Evolutionary conservation across 1,140 invertebrate species (phyloP), one percentile per base, ranked within the genome.

Genomic region (Drosophila teissieri): DNA sequence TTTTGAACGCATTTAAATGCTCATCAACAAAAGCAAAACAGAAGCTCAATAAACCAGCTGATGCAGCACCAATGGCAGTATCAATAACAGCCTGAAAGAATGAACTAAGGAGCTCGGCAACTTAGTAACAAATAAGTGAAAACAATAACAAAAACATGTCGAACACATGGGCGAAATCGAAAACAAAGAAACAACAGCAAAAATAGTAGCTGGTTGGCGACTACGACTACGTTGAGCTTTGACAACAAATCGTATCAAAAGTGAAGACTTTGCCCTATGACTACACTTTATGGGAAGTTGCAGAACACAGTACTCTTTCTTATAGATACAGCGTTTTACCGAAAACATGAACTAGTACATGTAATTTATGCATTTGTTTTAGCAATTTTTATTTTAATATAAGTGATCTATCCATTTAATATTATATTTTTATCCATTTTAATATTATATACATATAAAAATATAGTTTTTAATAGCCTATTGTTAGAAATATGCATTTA

Each of bases 211-310:
- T 46, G 37, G 45, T 63, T 51, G 57, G 36, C 63, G 63, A 64
- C 46, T 44, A 42, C 63, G 63, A 64, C 46, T 44, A 31, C 31
- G 55, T 39, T 51, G 61, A 51, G 42, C 42, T 53, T 73, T 61
- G 63, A 88, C 83, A 78, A 89, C 80, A 72, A 84, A 89, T 77
- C 64, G 65, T 84, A 77, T 62, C 83, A 80, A 69, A 65, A 80
- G 54, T 70, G 53, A 49, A 88, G 84, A 89, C 84, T 89, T 89
- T 89, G 84, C 80, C 80, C 84, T 84, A 89, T 89, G 84, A 89
- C 84, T 84, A 88, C 75, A 88, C 83, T 17, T 45, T 51, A 64
- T 51, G 57, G 45, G 45, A n/a, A 52, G 34, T 31, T 27, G 44
- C 15, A 27, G 22, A 54, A 68, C 42, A 42, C 45, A 48, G 45